Evolutionary conservation across 2,797 vertebrate species (phyloP), one percentile per base, ranked within the genome.

Genomic region (Apogon talboti): DNA sequence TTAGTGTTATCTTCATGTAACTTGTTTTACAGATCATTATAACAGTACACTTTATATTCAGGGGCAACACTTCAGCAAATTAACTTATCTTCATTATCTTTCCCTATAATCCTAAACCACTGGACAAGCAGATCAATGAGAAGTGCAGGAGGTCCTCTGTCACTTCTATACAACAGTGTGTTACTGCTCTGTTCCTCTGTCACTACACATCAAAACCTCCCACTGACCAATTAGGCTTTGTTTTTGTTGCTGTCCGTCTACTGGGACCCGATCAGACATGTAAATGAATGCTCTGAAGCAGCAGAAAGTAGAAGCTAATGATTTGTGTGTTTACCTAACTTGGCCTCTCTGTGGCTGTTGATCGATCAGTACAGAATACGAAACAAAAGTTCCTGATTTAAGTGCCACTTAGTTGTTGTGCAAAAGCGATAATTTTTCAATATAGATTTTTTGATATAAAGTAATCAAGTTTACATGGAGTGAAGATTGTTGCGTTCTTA

Each of bases 191-290:
- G 60, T 45, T 69, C 33, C 19, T 45, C n/a, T 60, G 21, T 71
- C 45, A 47, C 42, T 51, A 54, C 66, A 78, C 66, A 75, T 79
- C 65, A 59, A 19, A 50, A 42, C 37, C 55, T 12, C 56, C 72
- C 48, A 59, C 64, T 52, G 73, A 59, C 67, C 74, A 86, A 82
- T 88, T 80, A 85, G 81, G 56, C 61, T 2, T 33, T 72, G 42
- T 56, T 82, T 77, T 67, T 69, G 47, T 77, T 14, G 6, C 30
- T 55, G 54, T 43, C 40, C 33, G 21, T 1, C 33, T 21, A 42
- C 24, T 15, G 62, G 60, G 65, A 78, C 58, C 60, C 49, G 74
- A 59, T 73, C 49, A 68, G 69, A 48, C 60, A 67, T 81, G 40
- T 67, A 58, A 59, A 77, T 74, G 42, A 64, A 43, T 59, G 66